phyloP scores from a whole-genome alignment of 2,888 invertebrate species.

The Stenurella melanura region DNA sequence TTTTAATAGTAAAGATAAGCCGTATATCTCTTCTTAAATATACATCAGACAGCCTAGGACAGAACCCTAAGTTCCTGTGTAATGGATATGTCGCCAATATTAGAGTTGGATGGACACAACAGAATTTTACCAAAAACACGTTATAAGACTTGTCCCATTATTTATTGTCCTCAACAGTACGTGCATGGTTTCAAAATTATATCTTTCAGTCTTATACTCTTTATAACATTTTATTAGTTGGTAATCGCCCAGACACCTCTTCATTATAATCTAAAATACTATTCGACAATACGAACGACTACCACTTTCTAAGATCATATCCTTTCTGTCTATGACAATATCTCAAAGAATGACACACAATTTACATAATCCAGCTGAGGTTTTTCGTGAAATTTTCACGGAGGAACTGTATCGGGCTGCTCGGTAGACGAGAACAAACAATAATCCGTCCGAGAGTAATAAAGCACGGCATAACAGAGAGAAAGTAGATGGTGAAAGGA shows the following conservation, averaged over 20 bases:
- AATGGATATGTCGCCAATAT: too few relatives aligned
- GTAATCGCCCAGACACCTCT: not conserved
- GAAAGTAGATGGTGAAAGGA: conserved; percentile 63
- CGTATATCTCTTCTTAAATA: too few relatives aligned
- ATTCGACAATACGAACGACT: not conserved
- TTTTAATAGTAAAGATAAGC: too few relatives aligned
- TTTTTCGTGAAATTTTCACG: conserved; percentile 14
- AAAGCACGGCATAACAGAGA: conserved; percentile 55
- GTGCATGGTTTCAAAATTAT: too few relatives aligned
- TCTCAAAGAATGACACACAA: not conserved
- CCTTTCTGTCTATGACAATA: not conserved
- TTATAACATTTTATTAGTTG: not conserved
- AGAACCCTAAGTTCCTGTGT: too few relatives aligned
- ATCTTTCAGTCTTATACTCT: too few relatives aligned
- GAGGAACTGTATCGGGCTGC: conserved; percentile 21
- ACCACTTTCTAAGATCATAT: not conserved
- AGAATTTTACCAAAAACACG: too few relatives aligned
- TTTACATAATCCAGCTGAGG: conserved; percentile 18
- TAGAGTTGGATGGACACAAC: too few relatives aligned
- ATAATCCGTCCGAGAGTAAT: conserved; percentile 28
- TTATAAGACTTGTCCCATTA: too few relatives aligned
- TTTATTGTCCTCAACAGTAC: too few relatives aligned
- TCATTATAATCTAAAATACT: not conserved
- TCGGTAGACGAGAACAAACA: conserved; percentile 1
- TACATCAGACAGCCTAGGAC: too few relatives aligned